Percentiles rank a stretch among this genome's conserved stretches.
Evolutionary conservation across 2,113 vertebrate species (phyloP).

Genomic region (Hemibagrus wyckioides): DNA sequence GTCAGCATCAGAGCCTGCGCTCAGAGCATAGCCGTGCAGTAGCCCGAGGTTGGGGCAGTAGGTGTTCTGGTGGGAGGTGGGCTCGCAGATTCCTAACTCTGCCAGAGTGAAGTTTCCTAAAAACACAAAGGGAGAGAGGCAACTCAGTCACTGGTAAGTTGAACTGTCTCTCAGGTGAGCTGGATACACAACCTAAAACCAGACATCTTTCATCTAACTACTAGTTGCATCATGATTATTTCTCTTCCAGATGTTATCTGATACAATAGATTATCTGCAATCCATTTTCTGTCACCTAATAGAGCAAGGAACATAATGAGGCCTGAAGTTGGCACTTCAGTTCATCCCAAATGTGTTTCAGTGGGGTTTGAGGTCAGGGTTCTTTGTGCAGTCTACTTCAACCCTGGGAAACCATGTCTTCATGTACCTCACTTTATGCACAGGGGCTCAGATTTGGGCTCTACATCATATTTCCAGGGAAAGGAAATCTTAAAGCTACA

Average conservation of each 20-base stretch:
- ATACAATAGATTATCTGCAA: constrained; percentile 23
- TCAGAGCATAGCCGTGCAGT: constrained; percentile 81
- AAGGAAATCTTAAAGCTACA: background rate
- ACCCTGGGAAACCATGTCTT: background rate
- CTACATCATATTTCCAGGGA: background rate
- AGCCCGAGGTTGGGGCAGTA: constrained; percentile 85
- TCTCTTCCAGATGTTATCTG: constrained; percentile 19
- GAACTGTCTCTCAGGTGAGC: background rate
- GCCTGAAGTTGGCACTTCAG: background rate
- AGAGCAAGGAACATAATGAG: constrained; percentile 11
- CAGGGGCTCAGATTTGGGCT: background rate
- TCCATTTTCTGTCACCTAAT: background rate
- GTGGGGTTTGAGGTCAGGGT: background rate
- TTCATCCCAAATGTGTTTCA: background rate
- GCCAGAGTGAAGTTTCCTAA: constrained; percentile 85
- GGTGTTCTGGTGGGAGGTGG: constrained; percentile 79
- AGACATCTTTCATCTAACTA: background rate
- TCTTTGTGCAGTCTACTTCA: background rate
- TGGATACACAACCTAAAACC: background rate
- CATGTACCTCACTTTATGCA: background rate
- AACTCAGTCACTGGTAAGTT: background rate
- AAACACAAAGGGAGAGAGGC: background rate
- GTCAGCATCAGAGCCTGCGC: constrained; percentile 79
- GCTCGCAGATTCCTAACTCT: constrained; percentile 87
- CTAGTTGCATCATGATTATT: background rate